Conservation (phyloP, 2,888 invertebrate species). For the Eupithecia tripunctaria region DNA sequence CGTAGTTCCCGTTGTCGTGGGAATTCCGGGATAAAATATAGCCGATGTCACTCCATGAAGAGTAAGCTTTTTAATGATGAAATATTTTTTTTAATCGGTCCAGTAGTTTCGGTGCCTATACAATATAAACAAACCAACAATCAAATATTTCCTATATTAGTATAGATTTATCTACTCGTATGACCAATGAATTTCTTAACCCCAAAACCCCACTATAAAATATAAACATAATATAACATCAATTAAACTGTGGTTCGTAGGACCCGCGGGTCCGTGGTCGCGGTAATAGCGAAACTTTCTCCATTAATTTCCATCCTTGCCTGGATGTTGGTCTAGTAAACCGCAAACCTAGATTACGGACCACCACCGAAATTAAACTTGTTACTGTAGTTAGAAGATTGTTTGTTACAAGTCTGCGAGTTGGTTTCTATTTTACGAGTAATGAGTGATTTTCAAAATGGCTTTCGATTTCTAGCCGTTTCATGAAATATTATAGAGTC, state of each 20-base stretch:
- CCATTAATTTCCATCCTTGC: constrained; percentile 19
- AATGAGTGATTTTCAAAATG: neutral
- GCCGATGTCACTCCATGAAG: no score
- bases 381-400: neutral
- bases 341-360: constrained; percentile 13
- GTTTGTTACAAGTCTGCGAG: neutral
- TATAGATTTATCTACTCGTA: no score
- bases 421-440: neutral
- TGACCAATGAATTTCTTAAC: neutral
- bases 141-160: no score
- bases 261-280: constrained; percentile 17
- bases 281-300: constrained; percentile 20
- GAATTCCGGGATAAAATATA: no score
- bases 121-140: no score
- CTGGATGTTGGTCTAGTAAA: constrained; percentile 15
- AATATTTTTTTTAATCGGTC: no score
- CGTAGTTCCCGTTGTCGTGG: no score
- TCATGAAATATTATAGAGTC: no score
- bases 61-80: no score
- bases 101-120: no score
- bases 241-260: constrained; percentile 5
- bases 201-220: neutral
- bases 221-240: neutral
- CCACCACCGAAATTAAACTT: constrained; percentile 9
- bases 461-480: neutral